These are phyloP conservation scores for Chromobotia macracanthus DNA, from an alignment of 2,797 vertebrate species.

Conservation along the genomic window DNA sequence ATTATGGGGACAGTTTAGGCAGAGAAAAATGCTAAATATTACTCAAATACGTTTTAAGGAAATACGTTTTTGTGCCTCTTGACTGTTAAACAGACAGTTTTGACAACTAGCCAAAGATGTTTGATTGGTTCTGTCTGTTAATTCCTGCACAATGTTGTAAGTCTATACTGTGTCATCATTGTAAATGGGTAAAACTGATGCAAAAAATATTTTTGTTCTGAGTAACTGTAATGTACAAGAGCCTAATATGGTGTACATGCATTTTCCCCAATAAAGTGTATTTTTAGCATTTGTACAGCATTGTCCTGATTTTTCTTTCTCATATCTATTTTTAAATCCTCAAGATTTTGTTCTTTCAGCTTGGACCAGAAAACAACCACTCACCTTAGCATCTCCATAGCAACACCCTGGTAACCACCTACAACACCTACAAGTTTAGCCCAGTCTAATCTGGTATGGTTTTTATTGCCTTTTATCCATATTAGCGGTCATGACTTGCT, in stretches of 20 bases:
- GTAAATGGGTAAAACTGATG: constrained; percentile 14
- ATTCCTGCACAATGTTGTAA: constrained; percentile 7
- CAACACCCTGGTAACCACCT: no score
- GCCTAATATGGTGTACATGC: constrained; percentile 30
- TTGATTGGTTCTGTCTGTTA: neutral
- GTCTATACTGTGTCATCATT: constrained; percentile 3
- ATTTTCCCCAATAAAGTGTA: constrained; percentile 50
- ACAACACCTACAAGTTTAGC: no score
- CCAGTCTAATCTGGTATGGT: no score
- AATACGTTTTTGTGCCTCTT: constrained; percentile 19
- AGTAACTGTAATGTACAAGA: constrained; percentile 18
- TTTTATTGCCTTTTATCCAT: neutral
- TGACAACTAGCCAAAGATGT: constrained; percentile 38
- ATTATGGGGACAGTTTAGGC: constrained; percentile 1
- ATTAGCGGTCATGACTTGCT: neutral
- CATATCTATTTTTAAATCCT: neutral
- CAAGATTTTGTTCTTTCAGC: neutral
- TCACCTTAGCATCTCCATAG: no score
- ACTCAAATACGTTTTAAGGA: constrained; percentile 30
- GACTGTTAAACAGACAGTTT: neutral
- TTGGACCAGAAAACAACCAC: neutral
- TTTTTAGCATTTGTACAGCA: constrained; percentile 33
- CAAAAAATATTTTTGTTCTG: neutral
- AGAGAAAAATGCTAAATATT: constrained; percentile 14
- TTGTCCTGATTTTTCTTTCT: neutral